Evolutionary conservation across 1,140 invertebrate species (phyloP).

Genomic region (Gryllus bimaculatus): DNA sequence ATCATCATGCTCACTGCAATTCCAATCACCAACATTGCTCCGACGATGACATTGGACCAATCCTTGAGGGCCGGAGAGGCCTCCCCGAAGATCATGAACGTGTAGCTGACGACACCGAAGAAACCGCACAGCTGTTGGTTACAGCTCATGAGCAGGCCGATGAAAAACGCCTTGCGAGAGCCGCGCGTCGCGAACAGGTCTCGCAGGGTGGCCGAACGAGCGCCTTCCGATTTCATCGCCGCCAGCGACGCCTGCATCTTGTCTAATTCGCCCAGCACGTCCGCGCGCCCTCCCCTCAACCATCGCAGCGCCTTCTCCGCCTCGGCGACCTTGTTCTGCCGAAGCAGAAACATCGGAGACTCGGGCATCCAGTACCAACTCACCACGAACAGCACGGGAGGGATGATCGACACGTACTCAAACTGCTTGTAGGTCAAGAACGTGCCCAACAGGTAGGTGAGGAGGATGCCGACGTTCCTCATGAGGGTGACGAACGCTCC

Average conservation of each 20-base stretch:
- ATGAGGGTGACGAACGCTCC: conserved; percentile 41
- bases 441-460: conserved; percentile 45
- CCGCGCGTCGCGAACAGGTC: neutral
- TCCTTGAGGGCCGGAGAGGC: conserved; percentile 37
- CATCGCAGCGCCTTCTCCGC: neutral
- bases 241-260: neutral
- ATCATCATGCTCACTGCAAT: conserved; percentile 39
- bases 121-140: conserved; percentile 37
- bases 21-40: conserved; percentile 35
- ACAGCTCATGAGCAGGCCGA: conserved; percentile 36
- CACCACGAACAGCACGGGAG: conserved; percentile 38
- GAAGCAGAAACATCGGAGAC: conserved; percentile 34
- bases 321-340: neutral
- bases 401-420: conserved; percentile 33
- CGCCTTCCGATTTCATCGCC: neutral
- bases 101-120: conserved; percentile 38
- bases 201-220: neutral
- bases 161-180: conserved; percentile 20
- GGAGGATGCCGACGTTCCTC: conserved; percentile 46
- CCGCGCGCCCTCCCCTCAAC: neutral
- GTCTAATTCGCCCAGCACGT: neutral
- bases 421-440: conserved; percentile 38
- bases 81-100: conserved; percentile 46
- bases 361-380: conserved; percentile 46
- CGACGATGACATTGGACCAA: conserved; percentile 44